Base-by-base conservation (phyloP, 2,797 vertebrate species). In the Acomys russatus region DNA sequence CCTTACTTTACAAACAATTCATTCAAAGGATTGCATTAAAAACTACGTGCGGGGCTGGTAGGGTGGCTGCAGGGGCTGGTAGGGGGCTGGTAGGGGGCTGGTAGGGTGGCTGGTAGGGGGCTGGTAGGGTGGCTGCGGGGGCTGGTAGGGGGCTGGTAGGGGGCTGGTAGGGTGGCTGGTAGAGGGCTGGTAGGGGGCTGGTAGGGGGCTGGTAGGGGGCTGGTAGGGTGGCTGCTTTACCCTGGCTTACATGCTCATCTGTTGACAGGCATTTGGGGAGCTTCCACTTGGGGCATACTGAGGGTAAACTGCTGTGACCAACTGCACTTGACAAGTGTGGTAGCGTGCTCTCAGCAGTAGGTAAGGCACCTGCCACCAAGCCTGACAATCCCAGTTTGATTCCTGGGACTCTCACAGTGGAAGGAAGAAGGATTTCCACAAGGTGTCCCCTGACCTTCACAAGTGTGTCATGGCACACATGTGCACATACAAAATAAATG, bases 1-100 rank as follows among this genome's bases (percentile, higher is more conserved):
- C 71, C 70, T 54, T 96, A 86, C 54, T 66, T 88, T 64, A 94
- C 28, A 59, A 70, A 94, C 30, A 68, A 61, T 70, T 77, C 64
- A 38, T 35, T 76, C 71, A 35, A 54, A 82, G 15, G 76, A 6
- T 1, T 97, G 30, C 2, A 66, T 59, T 88, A 78, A 96, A 88
- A 92, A 70, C 14, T 51, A 89, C 7, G 35, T 44, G 33, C 76
- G 3, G 28, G 28, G 7, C 38, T 38, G 85, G 70, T 22, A 25
- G 35, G 70, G 44, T 30, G 25, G 71, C 17, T 59, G 56, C 14
- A n/a, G n/a, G n/a, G n/a, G n/a, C n/a, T n/a, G n/a, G n/a, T n/a
- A n/a, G n/a, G 3, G 28, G 28, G 7, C 38, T 38, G 85, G 70
- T 22, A 25, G 35, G 3, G 28, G 28, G 7, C 38, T 38, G 85